Evolutionary conservation across 2,888 invertebrate genomes (phyloP), one percentile per base, ranked within the genome.

Genomic region (Bursaphelenchus okinawaensis): DNA sequence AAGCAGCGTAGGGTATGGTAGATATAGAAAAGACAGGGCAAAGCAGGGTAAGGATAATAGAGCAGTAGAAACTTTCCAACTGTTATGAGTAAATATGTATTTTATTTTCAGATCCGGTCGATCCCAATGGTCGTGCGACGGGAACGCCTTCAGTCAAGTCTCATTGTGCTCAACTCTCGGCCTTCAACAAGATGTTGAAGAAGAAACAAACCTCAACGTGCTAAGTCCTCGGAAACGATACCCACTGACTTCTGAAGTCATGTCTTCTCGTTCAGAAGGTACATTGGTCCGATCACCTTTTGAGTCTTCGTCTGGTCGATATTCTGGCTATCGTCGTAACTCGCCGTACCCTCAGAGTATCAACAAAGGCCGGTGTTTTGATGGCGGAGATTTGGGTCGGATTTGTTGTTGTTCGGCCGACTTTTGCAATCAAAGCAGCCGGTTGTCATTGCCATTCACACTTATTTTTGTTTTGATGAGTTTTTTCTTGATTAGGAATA

Each of bases 61-160:
- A n/a, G n/a, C n/a, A n/a, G 40, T 4, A 40, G 40, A 40, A 40
- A n/a, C n/a, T n/a, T n/a, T n/a, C n/a, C n/a, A n/a, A n/a, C n/a
- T n/a, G n/a, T n/a, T n/a, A n/a, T n/a, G n/a, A n/a, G n/a, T n/a
- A n/a, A n/a, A n/a, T n/a, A n/a, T n/a, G n/a, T n/a, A 12, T 54
- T 56, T n/a, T 60, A 16, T 56, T 26, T 23, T 60, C 61, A 69
- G 70, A 23, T 66, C 24, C n/a, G 69, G 68, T 24, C 52, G 52
- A 16, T 55, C 69, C 12, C 69, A 69, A 52, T 69, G 69, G 69
- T 70, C 69, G 2, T 69, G 69, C 31, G 69, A 69, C 51, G 69
- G 69, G 1, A 71, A 69, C 50, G 50, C 70, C 0, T 59, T 67
- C 12, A 67, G 28, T 19, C 29, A 59, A 27, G 28, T 69, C 26